Evolutionary conservation across 1,140 invertebrate genomes (phyloP).

Genomic region (Ericerus pela): DNA sequence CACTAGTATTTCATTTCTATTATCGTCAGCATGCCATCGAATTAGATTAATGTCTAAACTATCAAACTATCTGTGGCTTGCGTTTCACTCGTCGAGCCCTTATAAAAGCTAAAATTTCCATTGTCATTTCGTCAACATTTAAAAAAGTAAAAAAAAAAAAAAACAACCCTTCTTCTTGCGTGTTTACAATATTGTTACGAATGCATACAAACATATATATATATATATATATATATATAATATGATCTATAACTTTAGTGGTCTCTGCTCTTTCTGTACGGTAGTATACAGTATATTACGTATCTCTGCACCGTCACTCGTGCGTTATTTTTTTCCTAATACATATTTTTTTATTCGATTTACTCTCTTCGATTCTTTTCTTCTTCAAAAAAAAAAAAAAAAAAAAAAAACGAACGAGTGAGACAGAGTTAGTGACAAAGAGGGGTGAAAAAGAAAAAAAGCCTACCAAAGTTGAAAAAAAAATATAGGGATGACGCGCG

Average conservation of each 20-base stretch:
- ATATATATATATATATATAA: background rate
- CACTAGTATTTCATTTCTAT: slow-evolving; percentile 5
- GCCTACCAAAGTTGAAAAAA: background rate
- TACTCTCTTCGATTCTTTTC: background rate
- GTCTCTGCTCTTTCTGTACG: background rate
- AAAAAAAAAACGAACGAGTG: background rate
- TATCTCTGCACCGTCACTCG: too few species aligned
- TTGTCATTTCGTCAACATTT: slow-evolving; percentile 12
- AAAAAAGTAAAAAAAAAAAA: too few species aligned
- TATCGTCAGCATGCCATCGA: slow-evolving; percentile 4
- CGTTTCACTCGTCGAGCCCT: too few species aligned
- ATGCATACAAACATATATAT: slow-evolving; percentile 3
- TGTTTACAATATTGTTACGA: background rate
- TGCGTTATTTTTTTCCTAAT: background rate
- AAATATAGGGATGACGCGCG: background rate
- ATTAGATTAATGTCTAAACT: slow-evolving; percentile 11
- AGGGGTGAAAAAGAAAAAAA: background rate
- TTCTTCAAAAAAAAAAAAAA: background rate
- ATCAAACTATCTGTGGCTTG: too few species aligned
- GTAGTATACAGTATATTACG: too few species aligned
- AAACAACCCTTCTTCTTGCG: slow-evolving; percentile 9
- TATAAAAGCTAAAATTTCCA: slow-evolving; percentile 9
- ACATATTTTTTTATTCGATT: background rate
- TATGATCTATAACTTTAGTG: background rate
- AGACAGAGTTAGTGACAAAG: background rate